Conservation (phyloP, 2,797 vertebrate genomes). For the Sandelia bainsii region DNA sequence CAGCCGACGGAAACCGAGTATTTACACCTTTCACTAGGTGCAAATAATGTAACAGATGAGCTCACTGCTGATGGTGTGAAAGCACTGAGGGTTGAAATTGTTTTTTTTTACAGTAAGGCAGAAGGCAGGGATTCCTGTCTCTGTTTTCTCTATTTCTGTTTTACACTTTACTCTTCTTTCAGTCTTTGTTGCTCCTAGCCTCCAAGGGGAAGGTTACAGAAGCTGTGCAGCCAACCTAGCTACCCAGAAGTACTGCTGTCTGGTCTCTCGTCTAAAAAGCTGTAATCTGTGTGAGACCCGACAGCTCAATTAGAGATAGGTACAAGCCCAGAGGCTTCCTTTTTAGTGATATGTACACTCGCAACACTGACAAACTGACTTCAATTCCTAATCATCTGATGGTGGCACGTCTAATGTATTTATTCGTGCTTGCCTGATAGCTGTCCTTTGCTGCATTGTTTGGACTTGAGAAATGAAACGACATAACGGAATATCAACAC, state of each 20-base stretch:
- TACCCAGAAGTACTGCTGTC: conserved; percentile 29
- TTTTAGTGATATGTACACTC: conserved; percentile 28
- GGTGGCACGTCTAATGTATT: conserved; percentile 34
- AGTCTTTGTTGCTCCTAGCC: conserved; percentile 13
- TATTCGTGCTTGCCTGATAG: conserved; percentile 9
- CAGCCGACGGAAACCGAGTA: conserved; percentile 17
- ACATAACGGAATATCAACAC: conserved; percentile 2
- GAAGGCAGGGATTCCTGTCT: conserved; percentile 15
- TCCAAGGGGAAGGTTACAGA: conserved; percentile 30
- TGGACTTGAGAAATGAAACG: background rate
- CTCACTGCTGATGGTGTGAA: conserved; percentile 41
- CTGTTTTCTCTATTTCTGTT: conserved; percentile 28
- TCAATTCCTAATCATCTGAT: conserved; percentile 30
- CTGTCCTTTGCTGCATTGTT: conserved; percentile 31
- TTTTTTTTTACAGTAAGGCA: conserved; percentile 43
- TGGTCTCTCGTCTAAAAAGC: conserved; percentile 40
- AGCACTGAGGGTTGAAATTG: conserved; percentile 58
- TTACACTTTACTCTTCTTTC: conserved; percentile 4
- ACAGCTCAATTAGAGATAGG: conserved; percentile 53
- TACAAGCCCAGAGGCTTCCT: conserved; percentile 17
- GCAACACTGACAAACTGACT: conserved; percentile 15
- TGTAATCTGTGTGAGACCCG: conserved; percentile 46
- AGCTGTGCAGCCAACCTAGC: conserved; percentile 22
- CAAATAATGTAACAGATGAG: conserved; percentile 51
- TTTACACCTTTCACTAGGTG: conserved; percentile 44